phyloP scores from a whole-genome alignment of 23 tunicate genomes.

The Halocynthia roretzi region DNA sequence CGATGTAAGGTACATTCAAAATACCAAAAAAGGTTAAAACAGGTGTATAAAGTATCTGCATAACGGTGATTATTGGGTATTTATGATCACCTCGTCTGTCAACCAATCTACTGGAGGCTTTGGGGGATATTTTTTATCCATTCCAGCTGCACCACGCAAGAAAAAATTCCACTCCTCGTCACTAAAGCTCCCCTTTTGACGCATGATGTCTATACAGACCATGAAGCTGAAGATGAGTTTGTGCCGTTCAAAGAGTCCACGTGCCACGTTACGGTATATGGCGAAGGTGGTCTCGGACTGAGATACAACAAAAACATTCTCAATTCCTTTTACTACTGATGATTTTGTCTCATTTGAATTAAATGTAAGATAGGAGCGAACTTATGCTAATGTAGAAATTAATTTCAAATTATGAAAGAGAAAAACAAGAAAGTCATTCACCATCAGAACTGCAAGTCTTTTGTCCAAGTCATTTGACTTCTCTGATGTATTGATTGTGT shows the following conservation, averaged over 20 bases:
- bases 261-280: slow-evolving; percentile 85
- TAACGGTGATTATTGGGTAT: too few species aligned
- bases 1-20: not conserved
- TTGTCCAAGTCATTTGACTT: slow-evolving; percentile 44
- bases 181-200: slow-evolving; percentile 31
- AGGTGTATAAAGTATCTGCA: too few species aligned
- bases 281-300: slow-evolving; percentile 89
- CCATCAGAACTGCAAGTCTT: slow-evolving; percentile 62
- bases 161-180: slow-evolving; percentile 73
- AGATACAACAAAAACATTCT: not conserved
- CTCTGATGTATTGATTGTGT: slow-evolving; percentile 66
- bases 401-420: not conserved
- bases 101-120: slow-evolving; percentile 79
- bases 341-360: not conserved
- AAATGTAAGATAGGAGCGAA: not conserved
- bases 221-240: slow-evolving; percentile 97
- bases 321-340: not conserved
- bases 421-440: not conserved
- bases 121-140: slow-evolving; percentile 65
- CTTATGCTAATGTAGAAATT: not conserved
- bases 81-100: slow-evolving; percentile 46
- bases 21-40: too few species aligned
- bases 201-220: slow-evolving; percentile 86
- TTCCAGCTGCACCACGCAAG: slow-evolving; percentile 79
- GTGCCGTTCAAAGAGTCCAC: slow-evolving; percentile 92